Base-by-base conservation (phyloP, 1,140 invertebrate genomes). In the Geopemphigus sp. region DNA sequence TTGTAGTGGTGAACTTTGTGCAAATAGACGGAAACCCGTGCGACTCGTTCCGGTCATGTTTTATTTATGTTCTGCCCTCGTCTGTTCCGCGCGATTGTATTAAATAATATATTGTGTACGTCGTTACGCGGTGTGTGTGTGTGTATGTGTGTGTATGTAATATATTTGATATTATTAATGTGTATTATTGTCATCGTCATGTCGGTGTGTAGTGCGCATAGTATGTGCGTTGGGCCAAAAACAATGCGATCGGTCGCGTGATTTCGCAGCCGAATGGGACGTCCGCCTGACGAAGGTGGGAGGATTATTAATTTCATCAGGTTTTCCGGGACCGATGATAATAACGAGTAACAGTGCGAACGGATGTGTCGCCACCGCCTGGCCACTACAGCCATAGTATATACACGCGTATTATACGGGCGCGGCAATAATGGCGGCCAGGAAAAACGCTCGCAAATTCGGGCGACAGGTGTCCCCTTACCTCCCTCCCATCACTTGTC, bases 21-120 rank as follows among this genome's bases (percentile, higher is more conserved):
- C 57, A 50, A 78, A 78, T 63, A 63, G 72, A 76, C 72, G 72
- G 72, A 76, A 78, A 78, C 57, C 57, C 56, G 39, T n/a, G 39
- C 74, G 22, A 63, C 74, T 63, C 39, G 74, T 78, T 78, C 74
- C 74, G 74, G 74, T 78, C 74, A 61, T 61, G 74, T 78, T 78
- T 78, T 78, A 78, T 78, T 76, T 76, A 63, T 61, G 57, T 50
- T 50, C 73, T 32, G 73, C 32, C n/a, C 50, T 19, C 32, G 73
- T 56, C 53, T 57, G 54, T 54, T 39, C 73, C 73, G 70, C 70
- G 53, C 53, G 73, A 76, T 56, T 59, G 73, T 76, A 59, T 39
- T 76, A 22, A 29, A 29, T 47, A 47, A 3, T 61, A 14, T 61
- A 10, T 61, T 26, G 68, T 32, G 32, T 24, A 29, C 29, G 72